Percentiles rank a stretch among this genome's conserved stretches.
phyloP scores from a whole-genome alignment of 2,888 invertebrate species.

The Ectobius pallidus region DNA sequence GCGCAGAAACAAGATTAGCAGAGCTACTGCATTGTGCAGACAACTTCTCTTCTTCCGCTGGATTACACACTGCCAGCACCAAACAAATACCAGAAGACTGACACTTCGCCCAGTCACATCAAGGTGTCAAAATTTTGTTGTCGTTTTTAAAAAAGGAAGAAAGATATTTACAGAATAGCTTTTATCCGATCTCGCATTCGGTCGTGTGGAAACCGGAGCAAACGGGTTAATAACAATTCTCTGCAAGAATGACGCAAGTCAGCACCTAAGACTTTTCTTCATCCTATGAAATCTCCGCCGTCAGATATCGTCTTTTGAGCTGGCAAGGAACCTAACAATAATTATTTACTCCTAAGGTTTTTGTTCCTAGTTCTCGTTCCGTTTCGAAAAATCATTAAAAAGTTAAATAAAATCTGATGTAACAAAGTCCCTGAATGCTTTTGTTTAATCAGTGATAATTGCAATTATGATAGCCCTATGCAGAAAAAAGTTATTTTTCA shows the following conservation, averaged over 20 bases:
- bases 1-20: conserved; percentile 12
- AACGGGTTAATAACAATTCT: neutral
- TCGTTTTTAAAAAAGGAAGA: conserved; percentile 18
- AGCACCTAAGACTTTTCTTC: too few relatives aligned
- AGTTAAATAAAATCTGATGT: too few relatives aligned
- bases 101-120: neutral
- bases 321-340: too few relatives aligned
- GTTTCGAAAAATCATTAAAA: too few relatives aligned
- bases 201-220: conserved; percentile 7
- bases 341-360: too few relatives aligned
- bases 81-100: conserved; percentile 2
- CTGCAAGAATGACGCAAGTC: neutral
- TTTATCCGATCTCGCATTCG: conserved; percentile 5
- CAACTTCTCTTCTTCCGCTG: neutral
- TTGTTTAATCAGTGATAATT: too few relatives aligned
- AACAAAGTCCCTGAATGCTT: too few relatives aligned
- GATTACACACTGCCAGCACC: neutral
- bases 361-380: too few relatives aligned
- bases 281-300: too few relatives aligned
- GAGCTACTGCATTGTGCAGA: neutral
- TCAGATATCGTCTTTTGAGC: too few relatives aligned
- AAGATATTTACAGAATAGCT: conserved; percentile 2
- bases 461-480: too few relatives aligned
- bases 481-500: too few relatives aligned
- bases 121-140: conserved; percentile 24